Evolutionary conservation across 2,113 vertebrate species (phyloP).

Genomic region (Tringa solitaria): DNA sequence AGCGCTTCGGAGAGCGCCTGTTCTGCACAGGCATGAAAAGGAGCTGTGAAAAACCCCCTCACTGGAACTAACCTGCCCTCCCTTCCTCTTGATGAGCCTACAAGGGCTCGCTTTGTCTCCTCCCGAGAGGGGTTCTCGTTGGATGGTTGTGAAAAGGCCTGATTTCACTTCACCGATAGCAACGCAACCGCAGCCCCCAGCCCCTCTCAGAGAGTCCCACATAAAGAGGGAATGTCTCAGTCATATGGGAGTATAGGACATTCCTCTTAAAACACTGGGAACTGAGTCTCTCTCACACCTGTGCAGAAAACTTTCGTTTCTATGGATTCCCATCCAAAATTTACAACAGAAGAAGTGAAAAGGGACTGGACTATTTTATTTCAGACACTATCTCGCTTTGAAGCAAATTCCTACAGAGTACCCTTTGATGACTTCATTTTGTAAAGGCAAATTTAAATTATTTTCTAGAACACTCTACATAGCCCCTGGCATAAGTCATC

Average conservation of each 20-base stretch:
- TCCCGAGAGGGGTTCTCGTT: neutral
- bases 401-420: neutral
- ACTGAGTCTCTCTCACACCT: neutral
- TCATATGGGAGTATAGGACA: neutral
- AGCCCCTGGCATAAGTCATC: neutral
- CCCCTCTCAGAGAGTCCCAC: neutral
- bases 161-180: neutral
- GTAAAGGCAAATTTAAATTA: neutral
- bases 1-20: neutral
- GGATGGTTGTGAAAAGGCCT: neutral
- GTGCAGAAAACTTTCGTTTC: neutral
- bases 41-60: neutral
- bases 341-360: neutral
- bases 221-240: neutral
- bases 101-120: neutral
- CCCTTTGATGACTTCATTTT: neutral
- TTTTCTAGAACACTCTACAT: neutral
- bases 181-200: fast-evolving
- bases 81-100: neutral
- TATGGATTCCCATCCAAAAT: neutral
- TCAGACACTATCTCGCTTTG: neutral
- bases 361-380: neutral
- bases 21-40: neutral
- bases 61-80: neutral
- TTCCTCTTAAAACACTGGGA: neutral